Evolutionary conservation across 1,140 invertebrate species (phyloP).

Genomic region (Physella acuta): DNA sequence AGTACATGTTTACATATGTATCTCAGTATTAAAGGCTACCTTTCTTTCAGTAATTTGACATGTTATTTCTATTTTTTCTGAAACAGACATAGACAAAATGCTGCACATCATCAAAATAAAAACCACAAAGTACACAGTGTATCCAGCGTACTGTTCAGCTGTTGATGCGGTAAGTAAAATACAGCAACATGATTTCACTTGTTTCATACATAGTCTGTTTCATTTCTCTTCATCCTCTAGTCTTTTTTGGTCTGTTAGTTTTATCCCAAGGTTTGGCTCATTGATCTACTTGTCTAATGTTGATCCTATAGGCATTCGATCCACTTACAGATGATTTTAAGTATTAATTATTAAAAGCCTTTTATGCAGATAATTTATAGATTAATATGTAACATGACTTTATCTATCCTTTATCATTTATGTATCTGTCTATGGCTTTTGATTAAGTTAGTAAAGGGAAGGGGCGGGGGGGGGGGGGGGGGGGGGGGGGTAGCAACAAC

Average conservation of each 20-base stretch:
- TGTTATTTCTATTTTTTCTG: neutral
- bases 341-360: too few relatives aligned
- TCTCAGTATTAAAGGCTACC: neutral
- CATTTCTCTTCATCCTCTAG: too few relatives aligned
- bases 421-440: neutral
- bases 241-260: too few relatives aligned
- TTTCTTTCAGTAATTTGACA: neutral
- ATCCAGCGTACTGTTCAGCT: constrained; percentile 11
- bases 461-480: too few relatives aligned
- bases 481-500: too few relatives aligned
- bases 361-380: too few relatives aligned
- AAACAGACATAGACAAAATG: constrained; percentile 2
- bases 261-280: too few relatives aligned
- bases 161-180: constrained; percentile 1
- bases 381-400: neutral
- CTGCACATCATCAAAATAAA: constrained; percentile 3
- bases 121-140: constrained; percentile 3
- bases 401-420: neutral
- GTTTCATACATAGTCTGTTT: too few relatives aligned
- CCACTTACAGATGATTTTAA: too few relatives aligned
- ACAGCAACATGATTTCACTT: too few relatives aligned
- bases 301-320: too few relatives aligned
- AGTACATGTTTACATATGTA: neutral
- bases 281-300: too few relatives aligned
- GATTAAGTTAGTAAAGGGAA: neutral